Evolutionary conservation across 2,113 vertebrate species (phyloP), one percentile per base, ranked within the genome.

Genomic region (Shinisaurus crocodilurus): DNA sequence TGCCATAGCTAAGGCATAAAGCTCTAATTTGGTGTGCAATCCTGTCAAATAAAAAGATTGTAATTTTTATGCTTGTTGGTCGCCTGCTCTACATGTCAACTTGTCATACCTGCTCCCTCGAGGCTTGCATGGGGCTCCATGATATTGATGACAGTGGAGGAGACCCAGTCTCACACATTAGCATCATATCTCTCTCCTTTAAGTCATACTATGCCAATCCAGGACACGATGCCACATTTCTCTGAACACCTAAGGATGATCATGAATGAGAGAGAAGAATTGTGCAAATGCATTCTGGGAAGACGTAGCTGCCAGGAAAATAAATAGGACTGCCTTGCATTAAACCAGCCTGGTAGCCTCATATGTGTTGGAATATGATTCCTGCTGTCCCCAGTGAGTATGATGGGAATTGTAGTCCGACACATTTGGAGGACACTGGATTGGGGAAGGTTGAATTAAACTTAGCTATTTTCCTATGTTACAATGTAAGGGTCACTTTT

Each of bases 31-130:
- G 48, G 1, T 74, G 9, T 1, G 57, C 77, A 23, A 45, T 83
- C 3, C 4, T 75, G 29, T 60, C 63, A 48, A 15, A 63, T 50
- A n/a, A 74, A 48, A 20, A 76, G 23, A 50, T 60, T 37, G 0
- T 16, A 45, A 85, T 29, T 70, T 85, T 50, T 7, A 15, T 70
- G 43, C 40, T 83, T 54, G 45, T 72, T 72, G 84, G 43, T 72
- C 72, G 45, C 18, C 43, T 74, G 81, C 54, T 75, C n/a, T 82
- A 45, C n/a, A 10, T 82, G 79, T 89, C 87, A 88, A n/a, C 45
- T 25, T 48, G 45, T 70, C 63, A 72, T 67, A 81, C 63, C 54
- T 10, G 32, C 6, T 57, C 15, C 40, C 74, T 67, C 86, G 57
- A 18, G 16, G 29, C n/a, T 77, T 25, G 3, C 40, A 29, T 27